Conservation (phyloP, 2,888 invertebrate species). For the Andrena marginata region DNA sequence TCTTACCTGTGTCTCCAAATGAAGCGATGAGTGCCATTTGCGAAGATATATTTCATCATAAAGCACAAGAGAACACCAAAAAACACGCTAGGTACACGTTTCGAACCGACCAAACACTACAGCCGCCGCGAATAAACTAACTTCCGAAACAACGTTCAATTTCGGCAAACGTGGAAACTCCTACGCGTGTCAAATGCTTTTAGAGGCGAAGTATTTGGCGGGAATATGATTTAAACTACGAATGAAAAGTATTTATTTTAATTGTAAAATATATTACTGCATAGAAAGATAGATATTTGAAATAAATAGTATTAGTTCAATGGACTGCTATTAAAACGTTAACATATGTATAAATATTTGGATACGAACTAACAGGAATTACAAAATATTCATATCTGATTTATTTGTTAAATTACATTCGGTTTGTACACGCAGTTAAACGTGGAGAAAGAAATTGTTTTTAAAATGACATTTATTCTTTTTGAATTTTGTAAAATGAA, state of each 20-base stretch:
- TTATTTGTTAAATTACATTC: conserved; percentile 20
- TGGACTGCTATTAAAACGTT: background rate
- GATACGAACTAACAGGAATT: background rate
- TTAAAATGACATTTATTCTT: conserved; percentile 17
- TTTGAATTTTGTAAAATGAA: conserved; percentile 21
- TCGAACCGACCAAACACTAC: background rate
- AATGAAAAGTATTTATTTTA: background rate
- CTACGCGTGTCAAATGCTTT: background rate
- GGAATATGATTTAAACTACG: background rate
- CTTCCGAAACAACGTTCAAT: background rate
- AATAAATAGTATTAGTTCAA: background rate
- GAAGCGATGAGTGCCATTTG: background rate
- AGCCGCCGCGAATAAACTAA: background rate
- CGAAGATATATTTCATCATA: background rate
- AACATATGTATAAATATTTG: background rate
- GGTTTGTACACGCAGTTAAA: conserved; percentile 7
- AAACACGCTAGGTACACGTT: background rate
- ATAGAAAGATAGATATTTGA: background rate
- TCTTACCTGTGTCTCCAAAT: too few relatives aligned
- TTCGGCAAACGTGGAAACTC: background rate
- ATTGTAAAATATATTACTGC: background rate
- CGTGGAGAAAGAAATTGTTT: background rate
- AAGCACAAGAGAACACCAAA: background rate
- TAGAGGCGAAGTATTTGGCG: background rate
- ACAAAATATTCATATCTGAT: conserved; percentile 6